Evolutionary conservation across 2,888 invertebrate genomes (phyloP).

Genomic region (Nebria brevicollis): DNA sequence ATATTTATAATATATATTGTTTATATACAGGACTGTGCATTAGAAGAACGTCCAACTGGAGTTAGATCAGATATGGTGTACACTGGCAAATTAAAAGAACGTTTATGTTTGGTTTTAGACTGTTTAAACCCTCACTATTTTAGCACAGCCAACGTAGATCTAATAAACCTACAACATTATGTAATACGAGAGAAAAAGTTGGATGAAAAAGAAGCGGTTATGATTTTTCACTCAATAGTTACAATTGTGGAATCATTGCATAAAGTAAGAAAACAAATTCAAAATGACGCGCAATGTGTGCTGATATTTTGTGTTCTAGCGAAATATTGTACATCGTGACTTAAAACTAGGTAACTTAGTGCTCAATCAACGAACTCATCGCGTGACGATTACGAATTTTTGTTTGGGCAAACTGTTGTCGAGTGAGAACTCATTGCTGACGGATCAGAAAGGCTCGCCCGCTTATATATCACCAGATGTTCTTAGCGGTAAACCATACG

Average conservation of each 20-base stretch:
- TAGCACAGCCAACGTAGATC: conserved; percentile 60
- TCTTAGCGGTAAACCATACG: conserved; percentile 78
- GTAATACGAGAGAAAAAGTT: conserved; percentile 81
- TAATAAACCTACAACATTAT: conserved; percentile 78
- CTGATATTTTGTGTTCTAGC: conserved; percentile 61
- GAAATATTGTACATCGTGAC: conserved; percentile 82
- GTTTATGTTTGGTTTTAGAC: conserved; percentile 78
- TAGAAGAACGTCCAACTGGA: conserved; percentile 70
- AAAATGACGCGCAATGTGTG: neutral
- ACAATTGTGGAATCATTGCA: conserved; percentile 78
- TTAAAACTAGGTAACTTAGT: conserved; percentile 82
- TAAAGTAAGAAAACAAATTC: conserved; percentile 64
- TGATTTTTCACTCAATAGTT: conserved; percentile 80
- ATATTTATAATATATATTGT: neutral
- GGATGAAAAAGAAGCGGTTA: conserved; percentile 76
- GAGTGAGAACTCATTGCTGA: conserved; percentile 76
- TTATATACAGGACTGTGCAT: conserved; percentile 71
- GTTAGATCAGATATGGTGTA: conserved; percentile 64
- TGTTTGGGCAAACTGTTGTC: conserved; percentile 79
- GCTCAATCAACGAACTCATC: conserved; percentile 73
- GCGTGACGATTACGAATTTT: conserved; percentile 79
- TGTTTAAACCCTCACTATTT: conserved; percentile 78
- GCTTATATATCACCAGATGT: conserved; percentile 86
- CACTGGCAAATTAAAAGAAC: conserved; percentile 68
- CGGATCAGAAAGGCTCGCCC: conserved; percentile 82